These are phyloP conservation scores for Plagodis dolabraria DNA, from an alignment of 2,888 invertebrate genomes.

Conservation along the genomic window DNA sequence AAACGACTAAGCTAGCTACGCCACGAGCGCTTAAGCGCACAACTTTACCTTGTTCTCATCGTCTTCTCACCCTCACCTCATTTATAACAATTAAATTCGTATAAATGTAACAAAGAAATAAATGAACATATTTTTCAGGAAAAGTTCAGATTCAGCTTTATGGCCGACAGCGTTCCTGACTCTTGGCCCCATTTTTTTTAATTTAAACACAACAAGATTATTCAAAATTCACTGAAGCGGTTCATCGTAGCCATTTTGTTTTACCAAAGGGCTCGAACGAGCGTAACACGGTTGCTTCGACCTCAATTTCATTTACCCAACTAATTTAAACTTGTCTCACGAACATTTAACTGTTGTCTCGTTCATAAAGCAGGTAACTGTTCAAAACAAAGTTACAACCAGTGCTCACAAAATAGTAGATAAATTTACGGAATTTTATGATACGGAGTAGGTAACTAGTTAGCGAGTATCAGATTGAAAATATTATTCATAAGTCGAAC, in stretches of 20 bases:
- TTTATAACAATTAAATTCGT: too few species aligned
- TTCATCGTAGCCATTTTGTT: slow-evolving; percentile 1
- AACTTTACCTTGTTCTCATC: too few species aligned
- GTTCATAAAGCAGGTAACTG: slow-evolving; percentile 5
- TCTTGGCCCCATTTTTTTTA: too few species aligned
- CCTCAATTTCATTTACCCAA: slow-evolving; percentile 17
- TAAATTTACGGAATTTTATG: background rate
- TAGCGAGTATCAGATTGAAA: background rate
- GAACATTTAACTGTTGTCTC: slow-evolving; percentile 6
- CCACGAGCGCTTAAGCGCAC: too few species aligned
- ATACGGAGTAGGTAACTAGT: background rate
- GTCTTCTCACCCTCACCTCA: too few species aligned
- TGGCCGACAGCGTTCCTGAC: too few species aligned
- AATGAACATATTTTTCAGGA: too few species aligned
- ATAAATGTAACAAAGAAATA: too few species aligned
- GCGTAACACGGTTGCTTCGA: slow-evolving; percentile 3
- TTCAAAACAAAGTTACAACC: slow-evolving; percentile 8
- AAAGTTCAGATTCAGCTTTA: too few species aligned
- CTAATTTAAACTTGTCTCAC: slow-evolving; percentile 17
- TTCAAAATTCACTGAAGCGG: slow-evolving; percentile 1
- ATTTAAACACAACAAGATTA: background rate
- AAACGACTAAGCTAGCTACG: too few species aligned
- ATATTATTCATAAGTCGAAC: too few species aligned
- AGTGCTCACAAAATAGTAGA: background rate
- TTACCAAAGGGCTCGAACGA: background rate